Percentiles rank a stretch among this genome's conserved stretches.
Evolutionary conservation across 2,888 invertebrate species (phyloP).

Genomic region (Myopa testacea): DNA sequence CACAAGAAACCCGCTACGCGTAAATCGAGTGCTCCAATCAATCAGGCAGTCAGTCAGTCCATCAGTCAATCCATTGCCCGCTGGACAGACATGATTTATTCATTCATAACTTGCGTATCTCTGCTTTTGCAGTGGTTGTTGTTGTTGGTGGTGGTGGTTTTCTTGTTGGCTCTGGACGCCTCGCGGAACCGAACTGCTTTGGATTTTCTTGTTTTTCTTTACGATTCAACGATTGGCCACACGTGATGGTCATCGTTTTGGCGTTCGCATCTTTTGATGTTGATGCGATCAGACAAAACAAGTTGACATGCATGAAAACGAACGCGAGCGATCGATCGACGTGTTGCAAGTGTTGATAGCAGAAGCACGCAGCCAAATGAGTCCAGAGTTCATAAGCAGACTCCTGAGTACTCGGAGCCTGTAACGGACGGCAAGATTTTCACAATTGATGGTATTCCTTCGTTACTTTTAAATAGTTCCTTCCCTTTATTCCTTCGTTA

Average conservation of each 20-base stretch:
- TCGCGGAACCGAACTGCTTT: no score
- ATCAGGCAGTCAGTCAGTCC: slow-evolving; percentile 5
- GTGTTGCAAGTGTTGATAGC: background rate
- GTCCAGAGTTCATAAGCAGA: background rate
- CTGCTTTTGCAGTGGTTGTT: slow-evolving; percentile 19
- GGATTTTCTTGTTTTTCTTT: background rate
- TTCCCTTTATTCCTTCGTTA: no score
- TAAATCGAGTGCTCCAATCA: background rate
- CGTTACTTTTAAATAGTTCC: no score
- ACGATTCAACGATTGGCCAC: background rate
- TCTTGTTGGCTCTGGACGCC: no score
- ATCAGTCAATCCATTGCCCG: slow-evolving; percentile 1
- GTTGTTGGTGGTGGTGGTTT: background rate
- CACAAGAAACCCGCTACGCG: no score
- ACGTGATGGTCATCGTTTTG: background rate
- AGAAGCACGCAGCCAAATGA: background rate
- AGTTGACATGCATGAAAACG: slow-evolving; percentile 2
- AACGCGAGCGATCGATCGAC: slow-evolving; percentile 6
- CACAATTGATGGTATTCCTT: no score
- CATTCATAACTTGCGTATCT: slow-evolving; percentile 42
- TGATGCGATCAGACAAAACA: slow-evolving; percentile 13
- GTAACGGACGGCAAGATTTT: no score
- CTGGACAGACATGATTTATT: slow-evolving; percentile 2
- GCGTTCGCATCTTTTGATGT: slow-evolving; percentile 19
- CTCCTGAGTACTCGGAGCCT: background rate